Percentiles rank a stretch among this genome's conserved stretches.
These are phyloP conservation scores for Parnassius orleans DNA, from an alignment of 2,888 invertebrate genomes.

Conservation along the genomic window DNA sequence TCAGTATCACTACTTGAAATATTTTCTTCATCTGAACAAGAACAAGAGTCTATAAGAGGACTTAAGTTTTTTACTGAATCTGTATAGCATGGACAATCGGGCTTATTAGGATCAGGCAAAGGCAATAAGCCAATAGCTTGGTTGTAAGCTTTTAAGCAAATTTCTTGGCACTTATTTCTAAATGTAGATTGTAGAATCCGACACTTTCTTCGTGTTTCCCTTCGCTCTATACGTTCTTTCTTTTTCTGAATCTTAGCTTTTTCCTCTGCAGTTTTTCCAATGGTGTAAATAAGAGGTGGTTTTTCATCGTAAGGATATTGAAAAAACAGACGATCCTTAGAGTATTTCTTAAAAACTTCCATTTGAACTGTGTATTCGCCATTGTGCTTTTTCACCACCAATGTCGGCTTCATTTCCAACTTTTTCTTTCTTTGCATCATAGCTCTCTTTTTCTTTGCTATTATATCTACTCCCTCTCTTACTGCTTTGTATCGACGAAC, in stretches of 20 bases:
- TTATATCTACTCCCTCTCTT: conserved; percentile 58
- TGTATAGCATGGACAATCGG: conserved; percentile 64
- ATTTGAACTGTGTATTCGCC: conserved; percentile 71
- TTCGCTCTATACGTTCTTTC: conserved; percentile 62
- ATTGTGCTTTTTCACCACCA: conserved; percentile 60
- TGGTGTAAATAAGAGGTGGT: conserved; percentile 61
- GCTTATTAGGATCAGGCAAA: conserved; percentile 61
- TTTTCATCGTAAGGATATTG: conserved; percentile 75
- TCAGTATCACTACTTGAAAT: conserved; percentile 67
- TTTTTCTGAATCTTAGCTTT: conserved; percentile 57
- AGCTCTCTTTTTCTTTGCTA: conserved; percentile 68
- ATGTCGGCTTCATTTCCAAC: conserved; percentile 63
- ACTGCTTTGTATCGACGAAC: conserved; percentile 61
- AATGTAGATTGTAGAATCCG: conserved; percentile 67
- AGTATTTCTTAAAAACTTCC: conserved; percentile 73
- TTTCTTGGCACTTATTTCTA: conserved; percentile 71
- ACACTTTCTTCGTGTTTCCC: conserved; percentile 67
- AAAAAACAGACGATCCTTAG: conserved; percentile 61
- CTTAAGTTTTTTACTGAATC: conserved; percentile 36
- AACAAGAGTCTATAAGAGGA: conserved; percentile 66
- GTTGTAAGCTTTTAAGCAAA: conserved; percentile 73
- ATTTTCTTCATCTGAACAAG: conserved; percentile 63
- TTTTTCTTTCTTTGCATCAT: conserved; percentile 66
- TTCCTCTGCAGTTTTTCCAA: conserved; percentile 69
- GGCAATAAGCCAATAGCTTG: conserved; percentile 70